Evolutionary conservation across 2,888 invertebrate genomes (phyloP).

Genomic region (Macrophya alboannulata): DNA sequence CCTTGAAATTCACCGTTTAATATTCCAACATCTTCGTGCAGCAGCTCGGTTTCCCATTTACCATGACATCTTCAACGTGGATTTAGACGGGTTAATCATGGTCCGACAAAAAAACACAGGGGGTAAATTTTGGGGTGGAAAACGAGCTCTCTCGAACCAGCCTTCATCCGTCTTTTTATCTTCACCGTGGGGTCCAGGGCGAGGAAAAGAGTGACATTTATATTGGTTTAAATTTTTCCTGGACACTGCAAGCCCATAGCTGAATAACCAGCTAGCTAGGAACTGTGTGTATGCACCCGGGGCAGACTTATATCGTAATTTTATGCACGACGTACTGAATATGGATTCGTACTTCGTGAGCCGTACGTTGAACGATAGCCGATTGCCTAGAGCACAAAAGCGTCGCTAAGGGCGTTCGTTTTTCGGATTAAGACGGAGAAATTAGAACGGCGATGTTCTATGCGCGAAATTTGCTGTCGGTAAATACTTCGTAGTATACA

Average conservation of each 20-base stretch:
- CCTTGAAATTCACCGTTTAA: background rate
- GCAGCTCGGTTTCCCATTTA: background rate
- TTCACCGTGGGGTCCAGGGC: background rate
- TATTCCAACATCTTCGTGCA: background rate
- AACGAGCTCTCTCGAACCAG: background rate
- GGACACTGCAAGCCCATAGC: background rate
- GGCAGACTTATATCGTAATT: conserved; percentile 73
- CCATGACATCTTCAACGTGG: background rate
- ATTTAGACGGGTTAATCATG: background rate
- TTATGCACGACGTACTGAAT: conserved; percentile 77
- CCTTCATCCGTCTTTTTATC: background rate
- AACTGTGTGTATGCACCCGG: conserved; percentile 13
- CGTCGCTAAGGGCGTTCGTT: conserved; percentile 18
- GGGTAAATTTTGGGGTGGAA: background rate
- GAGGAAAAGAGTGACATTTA: background rate
- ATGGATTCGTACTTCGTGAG: conserved; percentile 74
- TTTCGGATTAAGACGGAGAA: background rate
- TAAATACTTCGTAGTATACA: background rate
- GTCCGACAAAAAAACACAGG: background rate
- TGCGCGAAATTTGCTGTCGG: background rate
- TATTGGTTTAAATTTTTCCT: background rate
- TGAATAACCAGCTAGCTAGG: background rate
- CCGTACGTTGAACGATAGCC: conserved; percentile 60
- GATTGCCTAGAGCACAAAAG: conserved; percentile 60
- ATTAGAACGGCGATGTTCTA: background rate